Evolutionary conservation across 2,888 invertebrate species (phyloP).

Genomic region (Sinhomidia bicolor): DNA sequence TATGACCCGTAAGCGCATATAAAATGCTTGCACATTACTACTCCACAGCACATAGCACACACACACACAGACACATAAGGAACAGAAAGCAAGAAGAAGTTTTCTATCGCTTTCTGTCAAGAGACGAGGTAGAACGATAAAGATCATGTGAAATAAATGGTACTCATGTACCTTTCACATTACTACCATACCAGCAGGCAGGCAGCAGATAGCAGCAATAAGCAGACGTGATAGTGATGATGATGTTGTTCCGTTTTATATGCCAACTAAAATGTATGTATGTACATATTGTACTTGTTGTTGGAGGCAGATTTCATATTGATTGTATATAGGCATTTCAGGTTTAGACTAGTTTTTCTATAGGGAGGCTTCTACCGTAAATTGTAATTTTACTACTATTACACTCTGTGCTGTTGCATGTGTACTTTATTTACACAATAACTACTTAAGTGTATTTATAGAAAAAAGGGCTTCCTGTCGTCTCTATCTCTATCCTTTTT

Average conservation of each 20-base stretch:
- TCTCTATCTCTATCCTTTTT: background rate
- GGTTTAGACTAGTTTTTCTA: background rate
- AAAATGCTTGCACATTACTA: too few relatives aligned
- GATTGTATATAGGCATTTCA: background rate
- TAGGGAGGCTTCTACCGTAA: background rate
- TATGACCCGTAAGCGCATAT: conserved; percentile 36
- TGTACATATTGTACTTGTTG: too few relatives aligned
- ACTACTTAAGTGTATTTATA: conserved; percentile 18
- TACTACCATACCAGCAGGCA: conserved; percentile 28
- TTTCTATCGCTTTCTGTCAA: conserved; percentile 63
- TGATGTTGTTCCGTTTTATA: background rate
- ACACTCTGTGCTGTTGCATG: background rate
- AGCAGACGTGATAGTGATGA: background rate
- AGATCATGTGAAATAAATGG: conserved; percentile 59
- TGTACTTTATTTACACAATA: conserved; percentile 12
- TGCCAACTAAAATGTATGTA: background rate
- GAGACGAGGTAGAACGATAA: conserved; percentile 56
- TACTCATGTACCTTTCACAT: conserved; percentile 50
- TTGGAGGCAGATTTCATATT: background rate
- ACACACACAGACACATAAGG: background rate
- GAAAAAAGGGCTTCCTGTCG: conserved; percentile 21
- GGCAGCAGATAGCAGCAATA: background rate
- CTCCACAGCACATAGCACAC: too few relatives aligned
- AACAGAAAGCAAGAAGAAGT: background rate
- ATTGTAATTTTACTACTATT: conserved; percentile 23